phyloP scores from a whole-genome alignment of 2,113 vertebrate genomes.

The Percopsis transmontana region DNA sequence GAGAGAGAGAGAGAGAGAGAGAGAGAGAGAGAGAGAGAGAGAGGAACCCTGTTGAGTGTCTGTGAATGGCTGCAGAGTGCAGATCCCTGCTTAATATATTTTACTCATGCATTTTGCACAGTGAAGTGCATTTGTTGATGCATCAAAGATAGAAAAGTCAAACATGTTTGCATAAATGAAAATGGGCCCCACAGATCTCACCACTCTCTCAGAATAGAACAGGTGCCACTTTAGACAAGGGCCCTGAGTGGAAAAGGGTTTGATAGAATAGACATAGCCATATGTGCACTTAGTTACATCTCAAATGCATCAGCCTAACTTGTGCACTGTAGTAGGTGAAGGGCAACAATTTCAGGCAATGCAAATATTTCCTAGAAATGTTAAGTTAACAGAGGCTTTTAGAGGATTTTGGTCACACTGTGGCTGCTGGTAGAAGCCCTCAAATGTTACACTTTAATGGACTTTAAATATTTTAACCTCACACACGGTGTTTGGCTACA shows the following conservation, averaged over 20 bases:
- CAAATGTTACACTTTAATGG: too few species aligned
- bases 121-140: slow-evolving; percentile 38
- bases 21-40: slow-evolving; percentile 6
- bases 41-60: slow-evolving; percentile 12
- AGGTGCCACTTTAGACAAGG: neutral
- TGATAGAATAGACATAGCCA: neutral
- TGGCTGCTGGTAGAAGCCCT: too few species aligned
- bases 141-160: slow-evolving; percentile 24
- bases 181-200: slow-evolving; percentile 10
- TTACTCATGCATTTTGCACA: slow-evolving; percentile 51
- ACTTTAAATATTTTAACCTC: too few species aligned
- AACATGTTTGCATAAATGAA: slow-evolving; percentile 33
- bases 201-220: slow-evolving; percentile 3
- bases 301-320: neutral
- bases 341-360: neutral
- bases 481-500: too few species aligned
- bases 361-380: neutral
- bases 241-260: slow-evolving; percentile 9
- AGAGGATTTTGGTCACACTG: too few species aligned
- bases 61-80: slow-evolving; percentile 22
- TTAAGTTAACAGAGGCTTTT: neutral
- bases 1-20: neutral
- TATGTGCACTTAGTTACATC: neutral
- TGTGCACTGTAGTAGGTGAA: neutral
- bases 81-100: slow-evolving; percentile 44